A percentile compares a stretch with the other conserved stretches of the same genome.
phyloP scores from a whole-genome alignment of 2,888 invertebrate species.

The Sesia bembeciformis region DNA sequence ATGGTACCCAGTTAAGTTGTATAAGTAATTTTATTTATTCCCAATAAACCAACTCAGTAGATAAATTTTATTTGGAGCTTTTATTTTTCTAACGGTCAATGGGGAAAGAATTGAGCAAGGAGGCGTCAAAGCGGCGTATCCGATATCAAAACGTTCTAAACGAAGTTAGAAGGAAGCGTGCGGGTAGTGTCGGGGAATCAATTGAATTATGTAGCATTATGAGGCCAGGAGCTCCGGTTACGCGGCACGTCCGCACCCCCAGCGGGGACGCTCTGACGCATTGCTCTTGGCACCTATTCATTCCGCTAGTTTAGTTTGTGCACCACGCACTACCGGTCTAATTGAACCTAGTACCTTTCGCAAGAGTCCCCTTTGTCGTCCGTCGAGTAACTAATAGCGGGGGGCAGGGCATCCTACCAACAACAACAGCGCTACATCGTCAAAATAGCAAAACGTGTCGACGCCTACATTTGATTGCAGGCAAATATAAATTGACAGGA shows the following conservation, averaged over 20 bases:
- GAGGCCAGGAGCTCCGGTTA: conserved; percentile 62
- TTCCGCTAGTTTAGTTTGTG: conserved; percentile 47
- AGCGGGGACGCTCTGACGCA: conserved; percentile 47
- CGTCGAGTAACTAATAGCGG: conserved; percentile 8
- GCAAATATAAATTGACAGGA: conserved; percentile 69
- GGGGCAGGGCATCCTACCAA: conserved; percentile 17
- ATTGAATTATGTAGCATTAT: conserved; percentile 72
- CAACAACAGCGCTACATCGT: conserved; percentile 12
- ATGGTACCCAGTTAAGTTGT: conserved; percentile 14
- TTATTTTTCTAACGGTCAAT: conserved; percentile 35
- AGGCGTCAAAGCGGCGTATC: conserved; percentile 66
- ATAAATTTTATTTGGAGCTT: conserved; percentile 23
- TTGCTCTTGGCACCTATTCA: conserved; percentile 66
- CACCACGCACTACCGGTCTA: conserved; percentile 17
- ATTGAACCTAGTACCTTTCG: conserved; percentile 17
- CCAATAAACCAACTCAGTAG: conserved; percentile 32
- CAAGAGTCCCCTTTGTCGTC: conserved; percentile 17
- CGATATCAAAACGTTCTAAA: conserved; percentile 71
- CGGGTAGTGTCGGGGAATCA: conserved; percentile 71
- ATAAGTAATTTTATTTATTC: conserved; percentile 34
- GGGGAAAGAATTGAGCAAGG: conserved; percentile 52
- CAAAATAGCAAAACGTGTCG: conserved; percentile 33
- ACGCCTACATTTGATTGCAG: conserved; percentile 52
- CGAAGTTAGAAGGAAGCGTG: conserved; percentile 69
- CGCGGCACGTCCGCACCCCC: conserved; percentile 41